Conservation (phyloP, 2,888 invertebrate genomes). For the Globia sparganii region DNA sequence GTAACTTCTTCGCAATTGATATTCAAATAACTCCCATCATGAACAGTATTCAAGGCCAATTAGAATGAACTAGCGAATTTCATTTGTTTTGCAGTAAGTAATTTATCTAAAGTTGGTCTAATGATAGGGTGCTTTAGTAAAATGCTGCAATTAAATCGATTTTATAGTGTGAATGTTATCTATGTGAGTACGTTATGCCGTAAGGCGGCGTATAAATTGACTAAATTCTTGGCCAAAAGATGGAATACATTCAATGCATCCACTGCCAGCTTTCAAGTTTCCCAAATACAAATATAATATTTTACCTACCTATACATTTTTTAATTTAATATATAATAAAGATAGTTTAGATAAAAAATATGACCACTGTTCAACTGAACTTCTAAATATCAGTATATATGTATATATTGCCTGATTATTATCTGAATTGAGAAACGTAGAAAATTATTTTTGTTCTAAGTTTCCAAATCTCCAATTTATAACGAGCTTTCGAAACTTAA, state of each 20-base stretch:
- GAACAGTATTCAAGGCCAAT: constrained; percentile 9
- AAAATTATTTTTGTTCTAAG: not conserved
- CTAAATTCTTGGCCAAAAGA: not conserved
- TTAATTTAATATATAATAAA: not conserved
- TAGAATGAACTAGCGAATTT: not conserved
- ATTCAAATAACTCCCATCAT: constrained; percentile 13
- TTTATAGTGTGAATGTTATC: not conserved
- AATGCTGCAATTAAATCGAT: not conserved
- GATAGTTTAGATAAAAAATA: not conserved
- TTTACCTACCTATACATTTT: not conserved
- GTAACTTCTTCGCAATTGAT: constrained; percentile 15
- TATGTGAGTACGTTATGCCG: too few species aligned
- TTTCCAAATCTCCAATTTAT: too few species aligned
- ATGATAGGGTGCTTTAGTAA: not conserved
- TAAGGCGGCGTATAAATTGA: not conserved
- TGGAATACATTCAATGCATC: not conserved
- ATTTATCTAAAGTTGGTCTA: not conserved
- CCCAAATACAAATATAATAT: not conserved
- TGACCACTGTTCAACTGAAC: not conserved
- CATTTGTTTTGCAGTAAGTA: not conserved
- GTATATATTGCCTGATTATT: not conserved
- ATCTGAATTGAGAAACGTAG: not conserved
- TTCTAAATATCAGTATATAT: not conserved
- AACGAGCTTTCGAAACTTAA: not conserved
- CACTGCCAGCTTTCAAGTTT: not conserved